phyloP scores from a whole-genome alignment of 2,888 invertebrate species.

The Brenthis daphne region DNA sequence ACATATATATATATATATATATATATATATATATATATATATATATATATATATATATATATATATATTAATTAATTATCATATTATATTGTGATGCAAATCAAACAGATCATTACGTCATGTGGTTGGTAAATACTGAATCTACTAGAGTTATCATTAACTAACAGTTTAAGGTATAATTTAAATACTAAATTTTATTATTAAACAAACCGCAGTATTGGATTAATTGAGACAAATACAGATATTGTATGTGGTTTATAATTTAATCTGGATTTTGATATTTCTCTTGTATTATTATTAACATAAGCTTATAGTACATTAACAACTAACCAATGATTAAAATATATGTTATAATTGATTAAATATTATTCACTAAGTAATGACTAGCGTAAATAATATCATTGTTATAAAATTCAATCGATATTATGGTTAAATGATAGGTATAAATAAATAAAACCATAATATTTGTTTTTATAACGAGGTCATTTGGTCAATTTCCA shows the following conservation, averaged over 20 bases:
- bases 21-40: no score
- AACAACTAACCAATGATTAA: slow-evolving; percentile 32
- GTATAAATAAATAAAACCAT: not conserved
- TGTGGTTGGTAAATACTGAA: slow-evolving; percentile 3
- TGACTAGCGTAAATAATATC: not conserved
- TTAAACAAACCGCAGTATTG: slow-evolving; percentile 19
- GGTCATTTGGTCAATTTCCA: not conserved
- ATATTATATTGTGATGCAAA: not conserved
- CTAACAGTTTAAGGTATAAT: slow-evolving; percentile 12
- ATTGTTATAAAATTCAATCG: not conserved
- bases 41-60: no score
- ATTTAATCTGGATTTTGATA: slow-evolving; percentile 22
- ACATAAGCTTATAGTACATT: slow-evolving; percentile 33
- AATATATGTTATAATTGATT: slow-evolving; percentile 27
- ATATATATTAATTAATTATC: no score
- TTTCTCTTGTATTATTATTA: slow-evolving; percentile 30
- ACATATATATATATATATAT: no score
- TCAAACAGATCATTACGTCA: not conserved
- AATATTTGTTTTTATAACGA: slow-evolving; percentile 4
- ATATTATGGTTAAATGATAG: not conserved
- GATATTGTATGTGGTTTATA: slow-evolving; percentile 29
- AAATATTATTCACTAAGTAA: slow-evolving; percentile 19
- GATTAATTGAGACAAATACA: slow-evolving; percentile 26
- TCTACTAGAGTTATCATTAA: slow-evolving; percentile 5
- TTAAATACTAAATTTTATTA: slow-evolving; percentile 15